Base-by-base conservation (phyloP, 2,888 invertebrate genomes). In the Oasisia sp. region DNA sequence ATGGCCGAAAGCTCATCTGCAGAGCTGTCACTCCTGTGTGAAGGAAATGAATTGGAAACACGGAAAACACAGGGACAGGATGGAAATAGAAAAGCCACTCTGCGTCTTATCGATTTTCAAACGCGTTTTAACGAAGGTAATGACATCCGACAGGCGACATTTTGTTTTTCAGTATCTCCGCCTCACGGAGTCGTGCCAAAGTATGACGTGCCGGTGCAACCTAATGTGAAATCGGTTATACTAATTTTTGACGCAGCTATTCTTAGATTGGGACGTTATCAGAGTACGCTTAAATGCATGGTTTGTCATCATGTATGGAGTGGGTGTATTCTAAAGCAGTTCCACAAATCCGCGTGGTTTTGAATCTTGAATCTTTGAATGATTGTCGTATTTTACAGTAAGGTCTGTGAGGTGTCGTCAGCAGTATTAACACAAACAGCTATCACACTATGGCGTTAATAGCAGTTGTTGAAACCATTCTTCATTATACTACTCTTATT, bases 111-210 rank as follows among this genome's bases (percentile, higher is more conserved):
- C 74, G 74, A 74, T 74, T 74, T 74, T 74, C 74, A 27, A 74
- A 74, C 74, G 74, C 74, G 74, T 74, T 74, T 74, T 74, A 74
- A 74, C 74, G 74, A 74, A 74, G 74, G 74, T 74, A 74, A 74
- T 19, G 74, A 74, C n/a, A 27, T 74, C 74, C 74, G 74, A 74
- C 74, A n/a, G 74, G 74, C 19, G 74, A 74, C 74, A n/a, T 74
- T 74, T 74, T 27, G 27, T 74, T 74, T 74, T 74, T 74, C n/a
- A 74, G 74, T 19, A 74, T 74, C 74, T 19, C 7, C n/a, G 74
- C 7, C 19, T 19, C 74, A 27, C 5, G 7, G 27, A n/a, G 74
- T 74, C n/a, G 74, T 74, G 74, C 19, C 27, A 19, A n/a, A 19
- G 74, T 74, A 74, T 14, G 0, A 74, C n/a, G 74, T 19, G 74